A percentile compares a stretch with the other conserved stretches of the same genome.
Conservation (phyloP, 2,797 vertebrate species). For the Betta splendens region DNA sequence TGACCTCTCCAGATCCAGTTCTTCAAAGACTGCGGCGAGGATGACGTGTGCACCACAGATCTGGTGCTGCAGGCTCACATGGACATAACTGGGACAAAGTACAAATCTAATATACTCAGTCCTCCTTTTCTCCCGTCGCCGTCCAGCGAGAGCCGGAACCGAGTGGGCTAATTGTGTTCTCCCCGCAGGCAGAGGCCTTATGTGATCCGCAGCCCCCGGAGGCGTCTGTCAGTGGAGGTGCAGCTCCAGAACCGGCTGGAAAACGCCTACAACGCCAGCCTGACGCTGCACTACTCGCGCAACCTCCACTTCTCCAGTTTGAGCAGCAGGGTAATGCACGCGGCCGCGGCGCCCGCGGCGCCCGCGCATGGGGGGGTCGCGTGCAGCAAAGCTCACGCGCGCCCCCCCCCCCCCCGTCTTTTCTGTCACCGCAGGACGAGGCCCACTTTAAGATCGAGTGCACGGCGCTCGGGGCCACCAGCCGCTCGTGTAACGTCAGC, state of each 20-base stretch:
- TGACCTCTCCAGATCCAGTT: slow-evolving; percentile 86
- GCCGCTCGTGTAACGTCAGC: slow-evolving; percentile 87
- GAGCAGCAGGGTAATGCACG: slow-evolving; percentile 77
- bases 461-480: slow-evolving; percentile 75
- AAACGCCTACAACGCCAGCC: slow-evolving; percentile 92
- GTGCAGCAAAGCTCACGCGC: no score
- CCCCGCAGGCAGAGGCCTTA: slow-evolving; percentile 86
- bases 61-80: slow-evolving; percentile 86
- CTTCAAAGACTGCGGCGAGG: slow-evolving; percentile 96
- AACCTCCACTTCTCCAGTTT: slow-evolving; percentile 93
- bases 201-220: slow-evolving; percentile 85
- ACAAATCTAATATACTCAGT: slow-evolving; percentile 6
- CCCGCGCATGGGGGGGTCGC: no score
- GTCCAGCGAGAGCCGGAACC: neutral
- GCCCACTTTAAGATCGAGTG: slow-evolving; percentile 88
- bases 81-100: slow-evolving; percentile 90
- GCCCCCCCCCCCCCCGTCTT: slow-evolving; percentile 17
- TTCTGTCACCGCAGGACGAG: slow-evolving; percentile 78
- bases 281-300: slow-evolving; percentile 87
- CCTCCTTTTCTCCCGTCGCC: neutral
- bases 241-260: slow-evolving; percentile 89
- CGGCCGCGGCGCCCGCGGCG: no score
- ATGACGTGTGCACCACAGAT: slow-evolving; percentile 90
- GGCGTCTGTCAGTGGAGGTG: slow-evolving; percentile 84
- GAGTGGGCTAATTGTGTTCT: slow-evolving; percentile 13